Percentiles rank a stretch among this genome's conserved stretches.
Conservation (phyloP, 1,140 invertebrate species). For the Coelopa frigida region DNA sequence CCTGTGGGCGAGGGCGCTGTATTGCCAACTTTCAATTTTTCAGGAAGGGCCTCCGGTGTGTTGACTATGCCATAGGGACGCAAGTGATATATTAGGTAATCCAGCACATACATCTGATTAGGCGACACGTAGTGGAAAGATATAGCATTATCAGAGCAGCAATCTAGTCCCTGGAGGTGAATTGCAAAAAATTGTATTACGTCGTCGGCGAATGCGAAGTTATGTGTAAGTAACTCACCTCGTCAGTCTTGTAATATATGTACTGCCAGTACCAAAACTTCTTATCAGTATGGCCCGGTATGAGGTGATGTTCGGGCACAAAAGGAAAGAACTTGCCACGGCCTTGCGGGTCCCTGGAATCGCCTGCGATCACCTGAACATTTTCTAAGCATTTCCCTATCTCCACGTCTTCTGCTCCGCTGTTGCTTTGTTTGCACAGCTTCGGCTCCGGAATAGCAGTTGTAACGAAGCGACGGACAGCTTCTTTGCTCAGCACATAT, state of each 20-base stretch:
- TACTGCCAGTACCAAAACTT: conserved; percentile 94
- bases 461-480: conserved; percentile 66
- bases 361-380: conserved; percentile 78
- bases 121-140: conserved; percentile 95
- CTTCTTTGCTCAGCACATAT: conserved; percentile 81
- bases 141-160: conserved; percentile 92
- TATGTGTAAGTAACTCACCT: conserved; percentile 49
- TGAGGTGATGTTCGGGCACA: conserved; percentile 84
- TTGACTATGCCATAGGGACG: conserved; percentile 67
- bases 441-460: conserved; percentile 60
- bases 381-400: conserved; percentile 88
- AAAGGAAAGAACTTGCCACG: conserved; percentile 91
- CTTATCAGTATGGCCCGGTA: conserved; percentile 66
- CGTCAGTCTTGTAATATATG: conserved; percentile 82
- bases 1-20: conserved; percentile 21
- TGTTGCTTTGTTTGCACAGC: conserved; percentile 56
- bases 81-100: conserved; percentile 94
- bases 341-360: conserved; percentile 75
- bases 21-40: conserved; percentile 28
- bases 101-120: conserved; percentile 91
- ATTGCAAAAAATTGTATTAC: neutral
- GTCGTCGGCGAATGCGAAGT: too few relatives aligned
- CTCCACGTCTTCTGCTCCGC: conserved; percentile 89
- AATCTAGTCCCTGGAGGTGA: conserved; percentile 72
- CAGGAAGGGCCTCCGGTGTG: conserved; percentile 26